phyloP scores from a whole-genome alignment of 2,797 vertebrate genomes.

The Parotocinclus haroldoi region DNA sequence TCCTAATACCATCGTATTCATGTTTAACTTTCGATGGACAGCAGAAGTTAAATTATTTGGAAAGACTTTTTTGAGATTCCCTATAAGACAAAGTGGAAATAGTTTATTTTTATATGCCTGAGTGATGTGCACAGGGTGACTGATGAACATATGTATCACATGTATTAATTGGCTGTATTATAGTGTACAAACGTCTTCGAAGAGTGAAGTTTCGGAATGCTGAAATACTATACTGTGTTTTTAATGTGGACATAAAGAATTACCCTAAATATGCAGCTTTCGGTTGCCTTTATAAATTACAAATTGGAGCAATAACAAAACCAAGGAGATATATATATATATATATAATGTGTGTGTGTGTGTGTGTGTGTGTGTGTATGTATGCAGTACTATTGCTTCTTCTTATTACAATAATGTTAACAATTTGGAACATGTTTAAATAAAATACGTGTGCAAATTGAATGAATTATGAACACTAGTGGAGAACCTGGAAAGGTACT shows the following conservation, averaged over 20 bases:
- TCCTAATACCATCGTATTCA: no score
- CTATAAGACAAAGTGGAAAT: constrained; percentile 38
- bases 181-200: constrained; percentile 18
- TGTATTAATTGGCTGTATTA: constrained; percentile 41
- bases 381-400: no score
- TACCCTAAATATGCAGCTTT: constrained; percentile 15
- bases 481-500: no score
- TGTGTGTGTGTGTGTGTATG: no score
- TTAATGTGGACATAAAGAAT: constrained; percentile 78
- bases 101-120: constrained; percentile 64
- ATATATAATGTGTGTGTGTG: no score
- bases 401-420: no score
- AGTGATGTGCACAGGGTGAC: constrained; percentile 65
- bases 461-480: no score
- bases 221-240: constrained; percentile 71
- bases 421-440: no score
- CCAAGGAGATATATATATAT: no score
- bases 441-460: no score
- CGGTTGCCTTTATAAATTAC: no score
- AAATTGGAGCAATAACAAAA: no score
- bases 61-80: constrained; percentile 1
- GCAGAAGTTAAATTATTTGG: constrained; percentile 6
- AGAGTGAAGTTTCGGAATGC: constrained; percentile 8
- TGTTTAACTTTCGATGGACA: not conserved
- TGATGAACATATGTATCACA: constrained; percentile 55